A percentile compares a stretch with the other conserved stretches of the same genome.
Evolutionary conservation across 2,797 vertebrate genomes (phyloP).

Genomic region (Smutsia gigantea): DNA sequence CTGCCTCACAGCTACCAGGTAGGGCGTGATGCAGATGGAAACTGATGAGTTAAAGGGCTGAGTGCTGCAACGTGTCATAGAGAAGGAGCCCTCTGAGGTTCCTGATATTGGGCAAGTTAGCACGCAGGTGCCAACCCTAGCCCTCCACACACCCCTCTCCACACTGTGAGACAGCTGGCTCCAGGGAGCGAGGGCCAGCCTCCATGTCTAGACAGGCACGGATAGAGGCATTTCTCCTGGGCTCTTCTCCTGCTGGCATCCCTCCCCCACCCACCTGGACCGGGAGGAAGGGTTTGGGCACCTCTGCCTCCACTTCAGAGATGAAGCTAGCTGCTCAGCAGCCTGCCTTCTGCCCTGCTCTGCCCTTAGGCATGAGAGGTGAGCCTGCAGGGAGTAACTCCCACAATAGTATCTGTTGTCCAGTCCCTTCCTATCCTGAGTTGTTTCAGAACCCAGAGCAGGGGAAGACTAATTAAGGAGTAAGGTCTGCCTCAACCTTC

Average conservation of each 20-base stretch:
- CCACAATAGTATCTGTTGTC: background rate
- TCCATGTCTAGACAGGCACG: background rate
- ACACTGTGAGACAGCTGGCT: background rate
- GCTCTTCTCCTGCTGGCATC: background rate
- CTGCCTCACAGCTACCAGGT: too few species aligned
- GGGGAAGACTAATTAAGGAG: background rate
- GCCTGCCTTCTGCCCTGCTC: background rate
- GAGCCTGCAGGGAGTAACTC: background rate
- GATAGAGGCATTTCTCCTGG: background rate
- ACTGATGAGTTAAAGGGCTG: background rate
- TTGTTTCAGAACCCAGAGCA: background rate
- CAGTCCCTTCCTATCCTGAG: background rate
- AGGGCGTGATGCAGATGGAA: background rate
- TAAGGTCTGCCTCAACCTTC: background rate
- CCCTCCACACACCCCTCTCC: background rate
- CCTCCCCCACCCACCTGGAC: background rate
- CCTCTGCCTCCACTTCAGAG: background rate
- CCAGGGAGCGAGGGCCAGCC: rapidly evolving
- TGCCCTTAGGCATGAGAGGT: background rate
- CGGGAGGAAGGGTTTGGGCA: background rate
- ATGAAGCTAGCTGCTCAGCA: background rate
- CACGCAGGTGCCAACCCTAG: background rate
- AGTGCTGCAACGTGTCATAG: background rate
- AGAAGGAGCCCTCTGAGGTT: background rate
- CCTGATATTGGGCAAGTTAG: background rate